Percentiles rank a stretch among this genome's conserved stretches.
These are phyloP conservation scores for Poeciliopsis prolifica DNA, from an alignment of 2,113 vertebrate genomes.

Conservation along the genomic window DNA sequence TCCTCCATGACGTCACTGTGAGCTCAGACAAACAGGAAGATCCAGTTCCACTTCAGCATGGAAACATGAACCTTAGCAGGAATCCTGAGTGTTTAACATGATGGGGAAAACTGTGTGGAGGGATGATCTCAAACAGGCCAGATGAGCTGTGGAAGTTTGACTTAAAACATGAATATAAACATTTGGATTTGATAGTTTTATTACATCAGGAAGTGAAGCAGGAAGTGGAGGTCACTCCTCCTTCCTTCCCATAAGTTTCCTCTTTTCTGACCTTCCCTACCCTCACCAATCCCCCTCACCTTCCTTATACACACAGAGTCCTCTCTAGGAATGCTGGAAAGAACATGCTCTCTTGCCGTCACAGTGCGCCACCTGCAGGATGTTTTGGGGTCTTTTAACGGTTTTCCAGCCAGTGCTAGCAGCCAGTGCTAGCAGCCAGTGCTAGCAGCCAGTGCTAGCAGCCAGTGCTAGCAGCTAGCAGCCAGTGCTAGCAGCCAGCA, in stretches of 20 bases:
- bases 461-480: too few species aligned
- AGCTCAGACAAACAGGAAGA: background rate
- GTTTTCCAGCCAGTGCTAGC: too few species aligned
- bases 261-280: constrained; percentile 22
- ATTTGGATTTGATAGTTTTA: too few species aligned
- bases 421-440: too few species aligned
- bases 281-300: background rate
- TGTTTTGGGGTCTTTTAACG: background rate
- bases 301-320: background rate
- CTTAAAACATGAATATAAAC: too few species aligned
- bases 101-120: background rate
- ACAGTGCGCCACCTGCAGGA: too few species aligned
- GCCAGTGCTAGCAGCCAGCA: too few species aligned
- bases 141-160: too few species aligned
- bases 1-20: background rate
- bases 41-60: background rate
- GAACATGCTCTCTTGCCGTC: background rate
- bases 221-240: constrained; percentile 21
- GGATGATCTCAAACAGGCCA: too few species aligned
- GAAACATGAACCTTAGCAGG: background rate
- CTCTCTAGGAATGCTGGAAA: constrained; percentile 15
- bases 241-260: constrained; percentile 64
- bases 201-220: background rate
- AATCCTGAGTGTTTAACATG: background rate
- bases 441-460: too few species aligned